Percentiles rank a stretch among this genome's conserved stretches.
Conservation (phyloP, 1,140 invertebrate genomes). For the Trichonephila inaurata region DNA sequence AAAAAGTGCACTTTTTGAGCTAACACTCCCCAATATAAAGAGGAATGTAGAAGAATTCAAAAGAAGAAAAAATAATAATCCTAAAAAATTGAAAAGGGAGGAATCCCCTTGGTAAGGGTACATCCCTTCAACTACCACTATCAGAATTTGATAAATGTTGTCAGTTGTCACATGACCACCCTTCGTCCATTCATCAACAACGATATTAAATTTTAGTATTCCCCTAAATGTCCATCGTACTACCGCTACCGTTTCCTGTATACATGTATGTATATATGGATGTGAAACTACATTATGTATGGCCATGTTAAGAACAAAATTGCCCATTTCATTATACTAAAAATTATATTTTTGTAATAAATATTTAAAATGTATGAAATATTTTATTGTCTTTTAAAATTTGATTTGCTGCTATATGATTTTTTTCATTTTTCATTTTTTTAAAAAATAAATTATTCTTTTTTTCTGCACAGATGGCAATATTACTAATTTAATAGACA, state of each 20-base stretch:
- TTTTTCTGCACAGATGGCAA: too few relatives aligned
- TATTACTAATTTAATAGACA: too few relatives aligned
- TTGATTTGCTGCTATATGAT: too few relatives aligned
- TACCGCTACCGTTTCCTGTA: background rate
- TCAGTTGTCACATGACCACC: slow-evolving; percentile 21
- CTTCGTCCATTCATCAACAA: slow-evolving; percentile 48
- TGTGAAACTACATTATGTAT: too few relatives aligned
- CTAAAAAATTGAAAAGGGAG: background rate
- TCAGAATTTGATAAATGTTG: slow-evolving; percentile 51
- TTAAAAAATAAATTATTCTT: too few relatives aligned
- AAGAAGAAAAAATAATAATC: background rate
- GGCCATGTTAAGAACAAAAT: too few relatives aligned
- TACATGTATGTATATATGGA: background rate
- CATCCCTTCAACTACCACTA: background rate
- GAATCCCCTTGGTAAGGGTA: background rate
- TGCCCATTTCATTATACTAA: too few relatives aligned
- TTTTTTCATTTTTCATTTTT: too few relatives aligned
- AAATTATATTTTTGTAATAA: too few relatives aligned
- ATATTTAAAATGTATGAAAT: too few relatives aligned
- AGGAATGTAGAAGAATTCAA: background rate
- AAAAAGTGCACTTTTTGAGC: background rate
- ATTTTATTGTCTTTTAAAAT: too few relatives aligned
- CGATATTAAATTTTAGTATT: slow-evolving; percentile 45
- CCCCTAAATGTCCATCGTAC: background rate
- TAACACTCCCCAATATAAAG: background rate